Conservation (phyloP, 2,113 vertebrate species). For the Martes martes region DNA sequence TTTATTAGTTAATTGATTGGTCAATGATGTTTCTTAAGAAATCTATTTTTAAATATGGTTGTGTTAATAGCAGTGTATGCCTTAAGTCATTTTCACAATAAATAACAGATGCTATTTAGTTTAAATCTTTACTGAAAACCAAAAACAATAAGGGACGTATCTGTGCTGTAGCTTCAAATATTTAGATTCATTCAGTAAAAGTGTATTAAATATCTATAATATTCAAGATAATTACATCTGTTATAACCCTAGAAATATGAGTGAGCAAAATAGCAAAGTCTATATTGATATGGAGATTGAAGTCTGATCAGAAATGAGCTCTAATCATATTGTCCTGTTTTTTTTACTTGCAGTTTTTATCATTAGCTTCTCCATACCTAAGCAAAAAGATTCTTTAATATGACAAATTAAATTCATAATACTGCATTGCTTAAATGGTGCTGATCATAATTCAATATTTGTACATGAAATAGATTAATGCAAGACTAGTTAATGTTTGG, state of each 20-base stretch:
- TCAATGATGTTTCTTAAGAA: conserved; percentile 8
- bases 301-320: neutral
- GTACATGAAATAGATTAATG: neutral
- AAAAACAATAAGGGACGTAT: neutral
- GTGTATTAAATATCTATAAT: neutral
- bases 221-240: neutral
- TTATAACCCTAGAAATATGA: neutral
- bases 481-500: neutral
- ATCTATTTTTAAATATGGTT: neutral
- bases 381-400: neutral
- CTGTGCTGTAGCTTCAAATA: neutral
- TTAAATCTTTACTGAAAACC: neutral
- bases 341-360: neutral
- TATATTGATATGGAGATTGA: neutral
- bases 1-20: neutral
- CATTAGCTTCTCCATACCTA: neutral
- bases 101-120: neutral
- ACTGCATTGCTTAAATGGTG: neutral
- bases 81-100: neutral
- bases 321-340: neutral
- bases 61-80: neutral
- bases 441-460: neutral
- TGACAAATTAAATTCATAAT: neutral
- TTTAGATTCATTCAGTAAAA: neutral
- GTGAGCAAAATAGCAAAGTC: neutral